phyloP scores from a whole-genome alignment of 2,888 invertebrate species.

The Cerastis rubricosa region DNA sequence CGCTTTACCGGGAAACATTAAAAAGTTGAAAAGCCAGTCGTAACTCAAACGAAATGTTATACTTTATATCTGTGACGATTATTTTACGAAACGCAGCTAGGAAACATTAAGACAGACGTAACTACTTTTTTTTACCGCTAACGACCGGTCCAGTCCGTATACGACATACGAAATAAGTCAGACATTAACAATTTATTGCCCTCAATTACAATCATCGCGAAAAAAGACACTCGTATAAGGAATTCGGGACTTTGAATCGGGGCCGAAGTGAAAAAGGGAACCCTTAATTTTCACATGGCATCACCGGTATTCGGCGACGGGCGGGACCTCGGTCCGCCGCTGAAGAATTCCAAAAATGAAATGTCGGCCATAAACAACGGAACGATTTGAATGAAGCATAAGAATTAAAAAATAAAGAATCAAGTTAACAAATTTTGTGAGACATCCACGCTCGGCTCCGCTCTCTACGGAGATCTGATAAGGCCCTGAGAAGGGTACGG shows the following conservation, averaged over 20 bases:
- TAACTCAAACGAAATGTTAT: slow-evolving; percentile 79
- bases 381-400: slow-evolving; percentile 89
- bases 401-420: slow-evolving; percentile 86
- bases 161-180: slow-evolving; percentile 81
- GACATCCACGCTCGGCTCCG: slow-evolving; percentile 74
- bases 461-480: slow-evolving; percentile 85
- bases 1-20: slow-evolving; percentile 83
- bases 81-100: slow-evolving; percentile 79
- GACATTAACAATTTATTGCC: slow-evolving; percentile 88
- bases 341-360: slow-evolving; percentile 89
- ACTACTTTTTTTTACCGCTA: slow-evolving; percentile 81
- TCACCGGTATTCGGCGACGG: slow-evolving; percentile 82
- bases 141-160: slow-evolving; percentile 77
- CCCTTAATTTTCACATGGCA: slow-evolving; percentile 88
- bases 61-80: slow-evolving; percentile 78
- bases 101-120: slow-evolving; percentile 81
- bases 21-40: slow-evolving; percentile 79
- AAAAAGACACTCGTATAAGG: slow-evolving; percentile 82
- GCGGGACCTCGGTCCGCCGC: slow-evolving; percentile 72
- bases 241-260: slow-evolving; percentile 85
- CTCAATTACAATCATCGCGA: slow-evolving; percentile 88
- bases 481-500: slow-evolving; percentile 85
- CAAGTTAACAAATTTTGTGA: slow-evolving; percentile 87
- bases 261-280: slow-evolving; percentile 84
- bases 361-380: slow-evolving; percentile 90